Evolutionary conservation across 2,113 vertebrate species (phyloP).

Genomic region (Lasiurus borealis): DNA sequence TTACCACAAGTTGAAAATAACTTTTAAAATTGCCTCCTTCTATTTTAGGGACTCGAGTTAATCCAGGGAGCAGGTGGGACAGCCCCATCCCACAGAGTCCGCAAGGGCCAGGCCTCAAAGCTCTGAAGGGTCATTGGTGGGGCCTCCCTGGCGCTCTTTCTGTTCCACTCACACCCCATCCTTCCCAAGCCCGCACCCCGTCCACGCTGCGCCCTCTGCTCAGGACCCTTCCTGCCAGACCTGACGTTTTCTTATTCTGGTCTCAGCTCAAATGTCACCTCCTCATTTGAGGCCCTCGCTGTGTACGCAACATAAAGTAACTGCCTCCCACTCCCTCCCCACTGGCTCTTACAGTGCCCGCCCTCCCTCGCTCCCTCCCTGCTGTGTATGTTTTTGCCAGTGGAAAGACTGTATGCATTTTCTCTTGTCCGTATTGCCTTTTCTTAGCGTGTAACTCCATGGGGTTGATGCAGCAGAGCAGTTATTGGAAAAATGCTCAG

Average conservation of each 20-base stretch:
- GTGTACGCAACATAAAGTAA: background rate
- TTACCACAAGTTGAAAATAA: background rate
- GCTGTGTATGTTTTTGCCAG: background rate
- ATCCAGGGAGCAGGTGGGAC: background rate
- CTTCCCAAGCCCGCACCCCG: background rate
- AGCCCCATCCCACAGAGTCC: background rate
- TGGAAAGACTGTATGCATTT: background rate
- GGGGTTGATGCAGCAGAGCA: background rate
- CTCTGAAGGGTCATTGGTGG: background rate
- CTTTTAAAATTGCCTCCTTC: background rate
- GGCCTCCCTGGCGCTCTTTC: background rate
- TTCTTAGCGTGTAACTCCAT: background rate
- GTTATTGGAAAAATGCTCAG: background rate
- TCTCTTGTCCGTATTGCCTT: background rate
- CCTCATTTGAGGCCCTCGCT: background rate
- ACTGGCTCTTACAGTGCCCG: background rate
- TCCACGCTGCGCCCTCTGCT: background rate
- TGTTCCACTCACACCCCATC: background rate
- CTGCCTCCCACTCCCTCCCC: background rate
- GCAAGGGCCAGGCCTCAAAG: background rate
- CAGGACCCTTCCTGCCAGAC: background rate
- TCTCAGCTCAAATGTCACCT: background rate
- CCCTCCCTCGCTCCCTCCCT: background rate
- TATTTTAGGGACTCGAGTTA: background rate
- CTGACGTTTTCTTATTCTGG: background rate